Conservation (phyloP, 2,888 invertebrate genomes). For the Nomada ferruginata region DNA sequence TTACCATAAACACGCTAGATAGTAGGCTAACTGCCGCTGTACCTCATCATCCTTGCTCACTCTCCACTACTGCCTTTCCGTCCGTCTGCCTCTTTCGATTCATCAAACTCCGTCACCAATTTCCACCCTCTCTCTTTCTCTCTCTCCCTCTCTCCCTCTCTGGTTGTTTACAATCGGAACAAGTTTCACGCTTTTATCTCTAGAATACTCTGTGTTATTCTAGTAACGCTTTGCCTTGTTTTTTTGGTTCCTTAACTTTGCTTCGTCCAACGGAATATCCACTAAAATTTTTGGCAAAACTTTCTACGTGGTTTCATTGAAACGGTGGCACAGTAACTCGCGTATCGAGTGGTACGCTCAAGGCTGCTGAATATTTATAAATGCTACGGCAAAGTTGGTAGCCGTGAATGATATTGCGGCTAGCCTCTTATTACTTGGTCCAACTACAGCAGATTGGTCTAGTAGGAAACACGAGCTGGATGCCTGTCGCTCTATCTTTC, state of each 20-base stretch:
- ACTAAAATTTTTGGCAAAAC: conserved; percentile 9
- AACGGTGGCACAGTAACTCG: no score
- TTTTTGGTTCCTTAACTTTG: background rate
- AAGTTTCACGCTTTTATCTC: conserved; percentile 6
- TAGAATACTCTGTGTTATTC: background rate
- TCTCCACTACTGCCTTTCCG: background rate
- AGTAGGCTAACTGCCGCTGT: conserved; percentile 77
- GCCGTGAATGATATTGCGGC: conserved; percentile 11
- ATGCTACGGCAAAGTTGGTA: background rate
- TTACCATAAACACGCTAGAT: conserved; percentile 80
- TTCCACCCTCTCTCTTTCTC: conserved; percentile 4
- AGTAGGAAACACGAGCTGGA: conserved; percentile 24
- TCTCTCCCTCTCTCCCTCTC: background rate
- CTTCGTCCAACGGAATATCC: background rate
- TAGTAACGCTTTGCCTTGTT: background rate
- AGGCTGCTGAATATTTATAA: conserved; percentile 17
- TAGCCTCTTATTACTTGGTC: conserved; percentile 48
- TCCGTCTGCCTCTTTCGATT: conserved; percentile 59
- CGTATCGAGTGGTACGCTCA: background rate
- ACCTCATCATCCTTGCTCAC: conserved; percentile 53
- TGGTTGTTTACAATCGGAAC: conserved; percentile 19
- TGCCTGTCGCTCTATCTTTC: conserved; percentile 16
- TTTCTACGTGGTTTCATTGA: no score
- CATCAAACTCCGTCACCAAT: conserved; percentile 42
- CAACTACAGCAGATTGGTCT: conserved; percentile 11